Evolutionary conservation across 2,888 invertebrate species (phyloP), one percentile per base, ranked within the genome.

Genomic region (Zhengitettix transpicula): DNA sequence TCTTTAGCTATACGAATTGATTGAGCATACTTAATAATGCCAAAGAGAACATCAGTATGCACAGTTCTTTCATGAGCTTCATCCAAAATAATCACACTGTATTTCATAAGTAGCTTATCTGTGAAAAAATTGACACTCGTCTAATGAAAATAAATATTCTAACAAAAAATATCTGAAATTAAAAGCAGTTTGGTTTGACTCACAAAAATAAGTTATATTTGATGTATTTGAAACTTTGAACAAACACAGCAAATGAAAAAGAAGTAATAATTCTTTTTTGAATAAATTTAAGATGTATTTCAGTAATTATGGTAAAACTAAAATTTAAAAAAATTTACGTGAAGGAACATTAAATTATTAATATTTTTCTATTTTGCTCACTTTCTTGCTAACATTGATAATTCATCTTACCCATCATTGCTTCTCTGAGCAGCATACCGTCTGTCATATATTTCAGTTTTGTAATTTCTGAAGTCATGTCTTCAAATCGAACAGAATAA

Each of bases 31-130:
- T 93, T 92, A 0, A 94, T 88, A 67, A 97, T 87, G 0, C 95
- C 95, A 75, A 97, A 90, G 1, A 97, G 76, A 0, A 97, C 84
- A 76, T 97, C 97, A 5, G 94, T 96, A 68, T 90, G 89, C 0
- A 97, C 84, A 2, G 96, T 95, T 53, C 97, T 79, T 72, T 97
- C 97, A 72, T 97, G 97, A 42, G 93, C 96, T 73, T 97, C 97
- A 72, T 97, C 97, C 65, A 97, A 74, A 68, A 97, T 85, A 17
- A 96, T 79, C 14, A 90, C 78, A 40, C 85, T 83, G 71, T 97
- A 97, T 64, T 84, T 81, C 62, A 80, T 80, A 3, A 93, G 71
- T 51, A 85, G 71, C 10, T 83, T 83, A 72, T 92, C 89, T 55
- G 77, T 47, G 65, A 65, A 58, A 28, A 28, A 28, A 28, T 5